Conservation (phyloP, 1,140 invertebrate species). For the Euwallacea fornicatus region DNA sequence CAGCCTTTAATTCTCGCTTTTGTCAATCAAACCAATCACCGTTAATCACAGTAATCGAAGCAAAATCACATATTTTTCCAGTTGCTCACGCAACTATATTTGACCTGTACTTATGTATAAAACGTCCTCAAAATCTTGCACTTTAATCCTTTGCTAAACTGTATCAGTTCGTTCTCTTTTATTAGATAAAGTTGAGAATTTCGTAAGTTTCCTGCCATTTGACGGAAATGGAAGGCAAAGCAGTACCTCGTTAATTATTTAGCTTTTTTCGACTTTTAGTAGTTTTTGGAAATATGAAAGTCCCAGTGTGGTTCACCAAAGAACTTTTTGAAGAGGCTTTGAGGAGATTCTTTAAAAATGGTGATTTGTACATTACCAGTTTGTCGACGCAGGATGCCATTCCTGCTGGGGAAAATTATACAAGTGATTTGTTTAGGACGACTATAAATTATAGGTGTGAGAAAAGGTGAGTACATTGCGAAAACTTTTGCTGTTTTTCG, state of each 20-base stretch:
- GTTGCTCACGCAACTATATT: no score
- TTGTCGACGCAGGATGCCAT: conserved; percentile 43
- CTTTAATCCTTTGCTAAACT: neutral
- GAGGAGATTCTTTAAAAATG: conserved; percentile 36
- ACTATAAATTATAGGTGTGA: conserved; percentile 38
- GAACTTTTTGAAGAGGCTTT: conserved; percentile 44
- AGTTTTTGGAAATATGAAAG: conserved; percentile 30
- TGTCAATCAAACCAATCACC: neutral
- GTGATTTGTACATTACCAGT: conserved; percentile 35
- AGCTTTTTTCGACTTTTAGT: neutral
- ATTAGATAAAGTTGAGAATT: neutral
- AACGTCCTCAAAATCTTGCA: no score
- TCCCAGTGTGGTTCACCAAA: conserved; percentile 42
- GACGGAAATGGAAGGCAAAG: neutral
- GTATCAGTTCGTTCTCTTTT: neutral
- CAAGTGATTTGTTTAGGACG: conserved; percentile 45
- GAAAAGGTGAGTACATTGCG: conserved; percentile 29
- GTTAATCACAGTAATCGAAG: neutral
- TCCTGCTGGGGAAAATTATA: conserved; percentile 48
- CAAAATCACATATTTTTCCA: no score
- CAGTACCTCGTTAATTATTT: no score
- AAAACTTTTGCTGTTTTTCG: neutral
- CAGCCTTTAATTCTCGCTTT: neutral
- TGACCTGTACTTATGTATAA: no score
- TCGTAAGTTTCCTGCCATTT: neutral